Evolutionary conservation across 2,888 invertebrate genomes (phyloP).

Genomic region (Pterostichus niger): DNA sequence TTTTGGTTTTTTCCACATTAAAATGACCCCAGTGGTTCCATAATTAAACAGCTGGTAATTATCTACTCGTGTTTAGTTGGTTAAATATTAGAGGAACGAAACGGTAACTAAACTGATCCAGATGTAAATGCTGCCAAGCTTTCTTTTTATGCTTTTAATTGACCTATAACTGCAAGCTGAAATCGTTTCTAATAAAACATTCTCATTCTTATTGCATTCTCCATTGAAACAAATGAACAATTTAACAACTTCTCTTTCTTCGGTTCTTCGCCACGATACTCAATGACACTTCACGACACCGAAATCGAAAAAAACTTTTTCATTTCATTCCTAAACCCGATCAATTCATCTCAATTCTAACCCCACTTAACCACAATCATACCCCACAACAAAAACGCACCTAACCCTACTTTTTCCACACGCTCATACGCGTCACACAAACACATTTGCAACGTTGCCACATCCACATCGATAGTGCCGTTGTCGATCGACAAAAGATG

Average conservation of each 20-base stretch:
- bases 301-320: slow-evolving; percentile 18
- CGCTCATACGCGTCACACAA: slow-evolving; percentile 31
- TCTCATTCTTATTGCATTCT: neutral
- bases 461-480: slow-evolving; percentile 25
- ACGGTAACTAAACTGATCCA: too few relatives aligned
- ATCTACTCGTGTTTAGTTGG: too few relatives aligned
- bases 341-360: slow-evolving; percentile 39
- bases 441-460: slow-evolving; percentile 40
- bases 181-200: too few relatives aligned
- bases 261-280: neutral
- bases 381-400: slow-evolving; percentile 39
- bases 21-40: too few relatives aligned
- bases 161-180: too few relatives aligned
- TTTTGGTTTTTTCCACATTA: too few relatives aligned
- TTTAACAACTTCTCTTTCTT: neutral
- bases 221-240: neutral
- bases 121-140: too few relatives aligned
- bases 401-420: slow-evolving; percentile 24
- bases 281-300: neutral
- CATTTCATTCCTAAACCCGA: slow-evolving; percentile 25
- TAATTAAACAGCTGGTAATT: too few relatives aligned
- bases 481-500: slow-evolving; percentile 58
- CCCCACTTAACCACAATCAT: slow-evolving; percentile 34
- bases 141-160: too few relatives aligned
- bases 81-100: too few relatives aligned